phyloP scores from a whole-genome alignment of 2,113 vertebrate genomes.

The Phycodurus eques region DNA sequence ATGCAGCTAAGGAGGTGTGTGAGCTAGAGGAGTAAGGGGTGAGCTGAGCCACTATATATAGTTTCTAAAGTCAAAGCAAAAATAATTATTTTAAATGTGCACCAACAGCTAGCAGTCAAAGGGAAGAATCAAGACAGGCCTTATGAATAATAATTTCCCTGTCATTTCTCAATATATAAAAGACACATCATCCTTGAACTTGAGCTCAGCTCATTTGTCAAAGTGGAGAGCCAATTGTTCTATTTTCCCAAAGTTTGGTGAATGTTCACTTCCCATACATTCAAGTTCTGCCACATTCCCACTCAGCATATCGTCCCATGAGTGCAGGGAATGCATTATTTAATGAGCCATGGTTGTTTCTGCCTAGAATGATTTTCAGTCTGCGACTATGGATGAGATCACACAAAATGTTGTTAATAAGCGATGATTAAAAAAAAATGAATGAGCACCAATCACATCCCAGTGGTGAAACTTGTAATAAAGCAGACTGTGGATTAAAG shows the following conservation, averaged over 20 bases:
- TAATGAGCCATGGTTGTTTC: constrained; percentile 46
- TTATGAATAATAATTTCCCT: no score
- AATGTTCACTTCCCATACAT: constrained; percentile 11
- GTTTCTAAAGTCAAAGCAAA: constrained; percentile 22
- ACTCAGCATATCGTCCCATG: constrained; percentile 42
- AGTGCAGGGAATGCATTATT: constrained; percentile 62
- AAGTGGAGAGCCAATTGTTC: constrained; percentile 18
- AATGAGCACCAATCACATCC: constrained; percentile 48
- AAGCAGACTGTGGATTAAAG: constrained; percentile 58
- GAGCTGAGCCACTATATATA: not conserved
- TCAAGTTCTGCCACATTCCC: not conserved
- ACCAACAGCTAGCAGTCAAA: no score
- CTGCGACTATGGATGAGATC: constrained; percentile 30
- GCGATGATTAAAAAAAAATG: constrained; percentile 36
- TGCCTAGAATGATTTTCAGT: constrained; percentile 44
- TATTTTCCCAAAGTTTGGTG: constrained; percentile 26
- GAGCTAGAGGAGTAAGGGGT: not conserved
- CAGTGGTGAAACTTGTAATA: constrained; percentile 48
- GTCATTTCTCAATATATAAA: no score
- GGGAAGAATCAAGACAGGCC: no score
- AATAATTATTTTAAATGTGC: not conserved
- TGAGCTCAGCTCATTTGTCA: constrained; percentile 46
- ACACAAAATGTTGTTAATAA: constrained; percentile 14
- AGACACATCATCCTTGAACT: not conserved
- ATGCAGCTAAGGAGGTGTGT: constrained; percentile 12